Conservation (phyloP, 1,140 invertebrate genomes). For the Aphis craccivora region DNA sequence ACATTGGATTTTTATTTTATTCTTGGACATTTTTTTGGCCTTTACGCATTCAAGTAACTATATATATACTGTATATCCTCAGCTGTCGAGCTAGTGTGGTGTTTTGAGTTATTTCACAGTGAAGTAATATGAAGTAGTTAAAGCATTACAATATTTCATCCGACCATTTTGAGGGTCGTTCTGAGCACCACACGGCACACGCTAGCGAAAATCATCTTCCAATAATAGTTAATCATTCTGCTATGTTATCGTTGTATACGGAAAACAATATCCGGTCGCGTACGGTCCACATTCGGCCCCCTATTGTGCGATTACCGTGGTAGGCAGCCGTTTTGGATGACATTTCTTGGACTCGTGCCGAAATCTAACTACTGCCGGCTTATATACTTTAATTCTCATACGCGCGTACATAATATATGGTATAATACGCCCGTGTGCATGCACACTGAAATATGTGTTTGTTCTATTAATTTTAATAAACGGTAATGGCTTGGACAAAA, state of each 20-base stretch:
- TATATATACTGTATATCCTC: not conserved
- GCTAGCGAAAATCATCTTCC: too few relatives aligned
- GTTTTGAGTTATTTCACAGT: not conserved
- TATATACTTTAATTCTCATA: not conserved
- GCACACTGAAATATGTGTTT: constrained; percentile 16
- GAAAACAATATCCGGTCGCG: not conserved
- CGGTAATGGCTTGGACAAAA: not conserved
- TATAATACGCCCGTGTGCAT: not conserved
- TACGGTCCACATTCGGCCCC: not conserved
- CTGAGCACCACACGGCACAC: not conserved
- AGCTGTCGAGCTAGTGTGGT: not conserved
- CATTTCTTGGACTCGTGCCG: not conserved
- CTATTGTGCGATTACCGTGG: not conserved
- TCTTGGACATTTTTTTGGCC: not conserved
- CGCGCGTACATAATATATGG: not conserved
- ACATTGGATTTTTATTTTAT: not conserved
- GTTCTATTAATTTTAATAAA: not conserved
- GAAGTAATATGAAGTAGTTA: not conserved
- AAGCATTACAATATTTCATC: not conserved
- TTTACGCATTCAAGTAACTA: not conserved
- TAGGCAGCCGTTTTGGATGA: not conserved
- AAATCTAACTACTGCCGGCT: not conserved
- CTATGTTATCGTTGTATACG: not conserved
- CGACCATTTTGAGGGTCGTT: not conserved
- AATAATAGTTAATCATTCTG: not conserved